Evolutionary conservation across 30 jellyfish, hydroid and myxozoan species (phyloP), one percentile per base, ranked within the genome.

Genomic region (Pelagia noctiluca): DNA sequence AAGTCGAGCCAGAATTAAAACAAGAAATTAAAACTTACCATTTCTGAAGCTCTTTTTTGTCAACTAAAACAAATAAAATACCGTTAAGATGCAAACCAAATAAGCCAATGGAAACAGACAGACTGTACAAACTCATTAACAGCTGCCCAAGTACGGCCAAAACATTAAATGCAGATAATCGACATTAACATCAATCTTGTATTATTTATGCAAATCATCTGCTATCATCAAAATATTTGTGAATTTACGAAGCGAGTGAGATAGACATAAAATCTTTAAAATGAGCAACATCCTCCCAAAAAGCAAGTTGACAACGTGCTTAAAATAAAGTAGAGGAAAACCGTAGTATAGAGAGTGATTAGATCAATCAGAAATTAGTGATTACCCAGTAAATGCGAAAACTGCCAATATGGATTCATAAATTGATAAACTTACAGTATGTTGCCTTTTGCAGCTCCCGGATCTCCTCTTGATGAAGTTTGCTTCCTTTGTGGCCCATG

Each of bases 401-500:
- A 34, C 64, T 34, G 8, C 60, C 13, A 7, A 38, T n/a, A 50
- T 0, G 78, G 34, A 31, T 8, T 10, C 21, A 19, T 75, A 52
- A 26, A 50, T 37, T 2, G 62, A 32, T 25, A 48, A 21, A 81
- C 96, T 77, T 82, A 91, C 98, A 91, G 65, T 91, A 91, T 18
- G 98, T 91, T 48, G 98, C 98, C 70, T 91, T 91, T 74, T 91
- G 98, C 77, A 91, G 89, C 65, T 86, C 96, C 78, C 96, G 88
- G 60, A 91, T 80, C 67, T 91, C 98, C 12, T 91, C 98, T 75
- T 80, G 98, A 11, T 96, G 78, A 13, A 91, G 87, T 36, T 91
- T 91, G 53, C 96, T 91, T 61, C 98, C 98, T 80, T 91, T 91
- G 82, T 88, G 97, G 34, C 98, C 98, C 98, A 91, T 46, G 82